Base-by-base conservation (phyloP, 2,888 invertebrate genomes). In the Athripsodes cinereus region DNA sequence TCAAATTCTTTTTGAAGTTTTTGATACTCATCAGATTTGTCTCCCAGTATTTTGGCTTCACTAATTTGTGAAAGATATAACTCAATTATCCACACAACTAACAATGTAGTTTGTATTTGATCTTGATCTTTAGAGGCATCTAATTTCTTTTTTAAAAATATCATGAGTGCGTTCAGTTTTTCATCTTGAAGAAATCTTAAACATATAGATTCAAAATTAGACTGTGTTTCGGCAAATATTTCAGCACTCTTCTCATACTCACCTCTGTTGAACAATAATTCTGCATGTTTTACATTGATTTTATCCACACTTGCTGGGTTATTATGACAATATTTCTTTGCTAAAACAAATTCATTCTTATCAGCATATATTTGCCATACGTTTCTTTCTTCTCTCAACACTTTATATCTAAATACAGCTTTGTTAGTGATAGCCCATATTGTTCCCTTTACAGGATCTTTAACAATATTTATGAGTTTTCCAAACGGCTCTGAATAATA, bases 41-140 rank as follows among this genome's bases (percentile, higher is more conserved):
- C 16, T n/a, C 47, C 52, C 13, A 35, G 48, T 13, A 73, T 8
- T 82, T 75, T 1, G 85, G 73, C 75, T 48, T 84, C 76, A n/a
- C 94, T 93, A 57, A 98, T 79, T 72, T 95, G 90, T 55, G 90
- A 91, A 64, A 97, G 78, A 71, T 90, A 96, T 26, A 99, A 76
- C 72, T 99, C 98, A 0, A 94, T 85, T 65, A 97, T 82, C 97
- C 98, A 99, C 55, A 96, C 84, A 0, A 96, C 90, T 35, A 99
- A 81, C 85, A 96, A 92, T 0, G 96, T 94, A 52, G 91, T 86
- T 68, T 95, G 90, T 0, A 95, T 92, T 68, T 88, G 88, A 64
- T 96, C 93, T 66, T 85, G 84, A 1, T 81, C 74, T 31, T 81
- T 81, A 13, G 94, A 71, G 22, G 83, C 81, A 20, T 87, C 86